phyloP scores from a whole-genome alignment of 2,888 invertebrate genomes.

The Lomographa bimaculata region DNA sequence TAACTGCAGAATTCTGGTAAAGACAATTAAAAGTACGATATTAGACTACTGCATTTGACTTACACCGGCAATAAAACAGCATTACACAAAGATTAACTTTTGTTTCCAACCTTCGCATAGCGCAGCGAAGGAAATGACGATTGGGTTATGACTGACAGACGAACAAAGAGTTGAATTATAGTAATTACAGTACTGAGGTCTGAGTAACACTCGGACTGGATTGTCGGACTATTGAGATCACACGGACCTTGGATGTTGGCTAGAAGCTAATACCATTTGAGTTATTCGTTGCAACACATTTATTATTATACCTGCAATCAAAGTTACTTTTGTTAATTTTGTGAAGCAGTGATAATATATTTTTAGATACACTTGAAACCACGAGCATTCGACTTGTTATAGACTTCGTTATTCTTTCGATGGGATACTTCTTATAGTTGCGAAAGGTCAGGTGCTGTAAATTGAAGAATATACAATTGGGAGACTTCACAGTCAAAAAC shows the following conservation, averaged over 20 bases:
- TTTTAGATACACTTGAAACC: no score
- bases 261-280: constrained; percentile 24
- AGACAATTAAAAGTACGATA: constrained; percentile 25
- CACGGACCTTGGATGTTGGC: constrained; percentile 47
- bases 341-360: constrained; percentile 2
- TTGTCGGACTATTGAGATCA: constrained; percentile 46
- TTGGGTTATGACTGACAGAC: constrained; percentile 46
- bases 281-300: constrained; percentile 19
- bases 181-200: constrained; percentile 52
- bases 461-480: no score
- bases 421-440: no score
- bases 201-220: constrained; percentile 41
- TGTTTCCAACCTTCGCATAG: constrained; percentile 21
- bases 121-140: constrained; percentile 22
- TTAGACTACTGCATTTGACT: constrained; percentile 1
- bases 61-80: background rate
- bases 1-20: background rate
- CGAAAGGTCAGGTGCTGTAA: no score
- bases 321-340: constrained; percentile 3
- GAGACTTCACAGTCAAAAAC: no score
- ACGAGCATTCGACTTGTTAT: no score
- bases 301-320: constrained; percentile 4
- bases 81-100: constrained; percentile 3
- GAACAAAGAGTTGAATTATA: constrained; percentile 56
- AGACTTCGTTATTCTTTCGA: no score